These are phyloP conservation scores for Gonocerus acuteangulatus DNA, from an alignment of 2,888 invertebrate genomes.

Conservation along the genomic window DNA sequence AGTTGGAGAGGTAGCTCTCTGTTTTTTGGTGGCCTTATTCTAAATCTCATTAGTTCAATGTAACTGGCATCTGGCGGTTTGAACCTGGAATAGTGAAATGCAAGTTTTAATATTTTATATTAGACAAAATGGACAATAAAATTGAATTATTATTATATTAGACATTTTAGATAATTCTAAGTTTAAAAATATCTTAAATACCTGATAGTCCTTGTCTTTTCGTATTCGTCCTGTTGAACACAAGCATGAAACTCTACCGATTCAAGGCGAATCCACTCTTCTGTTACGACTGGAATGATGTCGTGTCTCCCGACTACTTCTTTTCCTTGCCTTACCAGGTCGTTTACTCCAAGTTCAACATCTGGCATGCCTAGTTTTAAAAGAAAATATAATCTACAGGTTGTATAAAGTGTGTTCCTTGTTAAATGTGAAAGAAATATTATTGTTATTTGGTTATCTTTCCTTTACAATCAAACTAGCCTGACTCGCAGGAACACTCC, in stretches of 20 bases:
- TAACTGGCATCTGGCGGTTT: constrained; percentile 97
- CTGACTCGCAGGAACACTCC: too few relatives aligned
- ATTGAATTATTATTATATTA: too few relatives aligned
- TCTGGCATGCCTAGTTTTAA: constrained; percentile 72
- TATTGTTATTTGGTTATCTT: too few relatives aligned
- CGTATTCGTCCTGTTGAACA: constrained; percentile 85
- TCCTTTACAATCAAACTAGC: too few relatives aligned
- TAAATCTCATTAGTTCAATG: constrained; percentile 91
- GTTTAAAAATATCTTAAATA: constrained; percentile 43
- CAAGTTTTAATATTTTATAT: too few relatives aligned
- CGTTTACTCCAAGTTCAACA: constrained; percentile 94
- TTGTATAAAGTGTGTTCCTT: too few relatives aligned
- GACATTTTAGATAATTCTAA: too few relatives aligned
- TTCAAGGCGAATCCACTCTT: constrained; percentile 98
- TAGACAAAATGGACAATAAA: too few relatives aligned
- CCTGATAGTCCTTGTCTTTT: constrained; percentile 76
- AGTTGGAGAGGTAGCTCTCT: constrained; percentile 93
- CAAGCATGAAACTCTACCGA: constrained; percentile 89
- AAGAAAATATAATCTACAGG: neutral
- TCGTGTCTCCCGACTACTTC: constrained; percentile 98
- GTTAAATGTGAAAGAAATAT: too few relatives aligned
- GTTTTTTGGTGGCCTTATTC: constrained; percentile 89
- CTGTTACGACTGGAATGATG: constrained; percentile 96
- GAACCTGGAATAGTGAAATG: constrained; percentile 54
- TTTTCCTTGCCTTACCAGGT: constrained; percentile 93